Base-by-base conservation (phyloP, 2,888 invertebrate genomes). In the Limnephilus rhombicus region DNA sequence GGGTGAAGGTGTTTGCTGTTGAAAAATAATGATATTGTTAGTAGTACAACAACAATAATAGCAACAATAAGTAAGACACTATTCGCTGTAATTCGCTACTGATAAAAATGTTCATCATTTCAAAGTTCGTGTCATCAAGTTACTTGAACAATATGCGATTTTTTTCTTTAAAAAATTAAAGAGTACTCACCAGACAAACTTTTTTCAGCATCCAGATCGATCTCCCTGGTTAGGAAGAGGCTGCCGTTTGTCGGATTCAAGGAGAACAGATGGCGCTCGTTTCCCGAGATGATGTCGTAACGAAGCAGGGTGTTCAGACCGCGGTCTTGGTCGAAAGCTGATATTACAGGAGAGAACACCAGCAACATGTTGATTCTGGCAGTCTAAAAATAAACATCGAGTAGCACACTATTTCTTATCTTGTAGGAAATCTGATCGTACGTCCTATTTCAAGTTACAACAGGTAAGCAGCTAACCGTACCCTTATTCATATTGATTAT, bases 201-300 rank as follows among this genome's bases (percentile, higher is more conserved):
- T 92, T 96, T 96, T 94, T 98, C 98, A 29, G 96, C 96, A 94
- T 99, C 98, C 94, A 98, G 95, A 95, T 99, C 98, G 24, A 99
- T 97, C 95, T 98, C 98, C 91, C 97, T 97, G 94, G 98, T 97
- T 80, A 98, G 95, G 94, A 97, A 98, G 92, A 99, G 95, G 0
- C 97, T 96, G 0, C 98, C 98, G 94, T 98, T 98, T 53, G 96
- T 95, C 0, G 97, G 96, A 94, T 98, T 97, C 82, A 98, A 96
- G 11, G 97, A 97, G 95, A 98, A 98, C 29, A 98, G 95, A 85
- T 97, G 97, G 0, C 97, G 96, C 90, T 98, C 98, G 94, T 98
- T 98, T 1, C 98, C 98, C 3, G 98, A 96, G 37, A 98, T 96
- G 88, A 98, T 97, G 94, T 98, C 98, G 94, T 98, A 98, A 0